Conservation (phyloP, 2,113 vertebrate genomes). For the Mionectes macconnelli region DNA sequence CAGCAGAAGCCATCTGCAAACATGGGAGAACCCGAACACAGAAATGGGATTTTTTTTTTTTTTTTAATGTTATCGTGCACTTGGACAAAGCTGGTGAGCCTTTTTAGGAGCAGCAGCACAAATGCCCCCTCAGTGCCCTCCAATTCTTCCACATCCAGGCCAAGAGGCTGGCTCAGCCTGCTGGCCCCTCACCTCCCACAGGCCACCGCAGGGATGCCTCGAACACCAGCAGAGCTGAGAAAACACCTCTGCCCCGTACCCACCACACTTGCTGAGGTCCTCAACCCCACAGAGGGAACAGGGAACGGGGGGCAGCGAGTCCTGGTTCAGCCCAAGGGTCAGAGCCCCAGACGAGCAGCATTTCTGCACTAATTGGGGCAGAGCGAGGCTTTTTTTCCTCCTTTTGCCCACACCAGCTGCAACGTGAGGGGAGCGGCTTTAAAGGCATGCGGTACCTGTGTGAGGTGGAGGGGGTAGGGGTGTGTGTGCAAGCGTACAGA, state of each 20-base stretch:
- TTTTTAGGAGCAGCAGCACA: neutral
- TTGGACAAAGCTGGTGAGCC: neutral
- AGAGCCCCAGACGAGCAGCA: neutral
- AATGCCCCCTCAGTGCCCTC: neutral
- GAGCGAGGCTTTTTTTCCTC: neutral
- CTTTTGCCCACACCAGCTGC: neutral
- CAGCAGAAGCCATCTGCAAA: neutral
- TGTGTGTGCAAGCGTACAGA: neutral
- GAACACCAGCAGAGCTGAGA: neutral
- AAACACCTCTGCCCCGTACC: neutral
- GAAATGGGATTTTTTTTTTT: neutral
- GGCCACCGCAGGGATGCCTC: neutral
- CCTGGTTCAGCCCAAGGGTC: neutral
- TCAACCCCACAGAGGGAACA: neutral
- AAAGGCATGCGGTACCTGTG: slow-evolving; percentile 56
- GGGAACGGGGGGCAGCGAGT: neutral
- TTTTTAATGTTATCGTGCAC: neutral
- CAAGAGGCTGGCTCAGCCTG: neutral
- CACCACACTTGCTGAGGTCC: neutral
- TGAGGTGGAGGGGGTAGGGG: neutral
- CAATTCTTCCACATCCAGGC: neutral
- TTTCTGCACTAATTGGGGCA: neutral
- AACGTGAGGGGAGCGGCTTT: neutral
- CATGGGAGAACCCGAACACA: neutral
- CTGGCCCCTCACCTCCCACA: neutral